Evolutionary conservation across 2,113 vertebrate species (phyloP).

Genomic region (Eretmochelys imbricata): DNA sequence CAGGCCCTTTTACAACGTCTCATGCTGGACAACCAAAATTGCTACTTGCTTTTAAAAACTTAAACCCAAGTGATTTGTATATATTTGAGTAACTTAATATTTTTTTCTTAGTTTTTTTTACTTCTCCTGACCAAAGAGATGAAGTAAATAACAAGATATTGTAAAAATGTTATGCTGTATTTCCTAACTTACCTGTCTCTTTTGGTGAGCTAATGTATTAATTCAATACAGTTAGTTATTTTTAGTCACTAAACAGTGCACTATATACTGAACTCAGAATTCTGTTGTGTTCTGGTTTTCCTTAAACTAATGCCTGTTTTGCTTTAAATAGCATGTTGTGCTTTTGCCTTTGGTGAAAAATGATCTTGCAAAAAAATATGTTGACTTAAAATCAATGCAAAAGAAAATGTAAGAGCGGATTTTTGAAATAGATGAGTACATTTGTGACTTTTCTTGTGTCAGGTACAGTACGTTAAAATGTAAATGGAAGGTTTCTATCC

Average conservation of each 20-base stretch:
- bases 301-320: not conserved
- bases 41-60: not conserved
- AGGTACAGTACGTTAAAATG: not conserved
- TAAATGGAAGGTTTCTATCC: not conserved
- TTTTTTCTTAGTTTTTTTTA: not conserved
- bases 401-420: not conserved
- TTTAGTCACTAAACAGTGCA: not conserved
- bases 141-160: not conserved
- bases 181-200: not conserved
- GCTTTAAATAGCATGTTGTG: not conserved
- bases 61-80: not conserved
- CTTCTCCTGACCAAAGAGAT: not conserved
- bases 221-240: not conserved
- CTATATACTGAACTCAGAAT: not conserved
- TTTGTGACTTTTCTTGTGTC: not conserved
- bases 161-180: not conserved
- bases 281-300: not conserved
- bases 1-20: not conserved
- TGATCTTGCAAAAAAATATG: not conserved
- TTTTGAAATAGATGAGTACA: not conserved
- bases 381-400: not conserved
- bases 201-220: not conserved
- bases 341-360: rapidly evolving
- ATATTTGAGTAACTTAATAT: not conserved
- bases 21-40: not conserved